phyloP scores from a whole-genome alignment of 1,140 invertebrate genomes.

The Galendromus occidentalis region DNA sequence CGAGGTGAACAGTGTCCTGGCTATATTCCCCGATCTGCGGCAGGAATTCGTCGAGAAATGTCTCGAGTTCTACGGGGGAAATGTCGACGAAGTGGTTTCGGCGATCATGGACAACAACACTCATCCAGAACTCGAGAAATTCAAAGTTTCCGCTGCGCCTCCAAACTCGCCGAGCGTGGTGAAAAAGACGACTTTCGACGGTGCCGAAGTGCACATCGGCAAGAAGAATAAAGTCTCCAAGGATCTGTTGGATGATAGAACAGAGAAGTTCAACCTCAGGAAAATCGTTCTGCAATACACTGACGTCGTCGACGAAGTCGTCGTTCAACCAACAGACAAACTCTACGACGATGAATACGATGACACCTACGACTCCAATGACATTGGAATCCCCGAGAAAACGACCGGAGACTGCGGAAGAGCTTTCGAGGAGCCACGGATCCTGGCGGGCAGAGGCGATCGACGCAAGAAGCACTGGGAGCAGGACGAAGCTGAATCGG shows the following conservation, averaged over 20 bases:
- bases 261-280: not conserved
- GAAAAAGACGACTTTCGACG: not conserved
- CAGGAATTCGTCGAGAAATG: not conserved
- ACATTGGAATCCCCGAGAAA: not conserved
- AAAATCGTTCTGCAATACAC: not conserved
- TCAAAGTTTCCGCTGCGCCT: not conserved
- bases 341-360: conserved; percentile 5
- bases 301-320: not conserved
- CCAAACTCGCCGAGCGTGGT: not conserved
- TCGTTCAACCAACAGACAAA: not conserved
- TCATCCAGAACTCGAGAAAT: conserved; percentile 1
- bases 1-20: not conserved
- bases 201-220: not conserved
- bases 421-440: not conserved
- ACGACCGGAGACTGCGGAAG: not conserved
- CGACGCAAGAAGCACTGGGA: not conserved
- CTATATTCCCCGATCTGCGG: not conserved
- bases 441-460: not conserved
- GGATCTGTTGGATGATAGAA: not conserved
- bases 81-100: not conserved
- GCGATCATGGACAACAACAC: conserved; percentile 4
- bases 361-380: not conserved
- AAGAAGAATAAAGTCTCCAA: not conserved
- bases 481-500: not conserved
- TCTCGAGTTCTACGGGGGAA: not conserved